These are phyloP conservation scores for Lycia hirtaria DNA, from an alignment of 2,888 invertebrate species.

Conservation along the genomic window DNA sequence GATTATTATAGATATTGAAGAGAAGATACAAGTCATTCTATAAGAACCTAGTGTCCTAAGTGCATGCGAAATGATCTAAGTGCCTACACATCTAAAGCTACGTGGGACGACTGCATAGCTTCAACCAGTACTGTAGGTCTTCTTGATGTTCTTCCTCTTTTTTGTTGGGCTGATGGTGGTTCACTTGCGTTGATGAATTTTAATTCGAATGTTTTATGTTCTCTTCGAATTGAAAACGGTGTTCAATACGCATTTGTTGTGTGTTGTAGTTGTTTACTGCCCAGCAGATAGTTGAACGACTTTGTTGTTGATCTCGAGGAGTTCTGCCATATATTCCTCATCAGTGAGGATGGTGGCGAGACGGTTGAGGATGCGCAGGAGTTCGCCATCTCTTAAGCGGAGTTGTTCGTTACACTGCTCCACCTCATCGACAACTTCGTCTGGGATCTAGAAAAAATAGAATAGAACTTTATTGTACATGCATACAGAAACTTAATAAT, in stretches of 20 bases:
- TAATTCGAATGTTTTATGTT: not conserved
- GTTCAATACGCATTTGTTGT: not conserved
- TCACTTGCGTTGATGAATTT: too few relatives aligned
- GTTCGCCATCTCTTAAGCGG: conserved; percentile 87
- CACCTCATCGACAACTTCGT: conserved; percentile 87
- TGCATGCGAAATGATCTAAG: conserved; percentile 11
- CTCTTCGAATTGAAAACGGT: not conserved
- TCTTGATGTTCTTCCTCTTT: not conserved
- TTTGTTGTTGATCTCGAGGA: conserved; percentile 90
- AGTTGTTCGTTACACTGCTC: conserved; percentile 91
- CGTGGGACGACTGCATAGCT: conserved; percentile 17
- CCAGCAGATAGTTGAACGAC: conserved; percentile 84
- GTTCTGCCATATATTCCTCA: conserved; percentile 89
- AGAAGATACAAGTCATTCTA: not conserved
- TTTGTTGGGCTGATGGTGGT: not conserved
- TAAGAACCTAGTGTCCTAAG: conserved; percentile 5
- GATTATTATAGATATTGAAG: not conserved
- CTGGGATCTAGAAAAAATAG: conserved; percentile 84
- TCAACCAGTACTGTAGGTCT: conserved; percentile 5
- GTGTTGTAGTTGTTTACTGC: conserved; percentile 45
- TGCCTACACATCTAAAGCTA: conserved; percentile 19
- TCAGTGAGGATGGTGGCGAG: conserved; percentile 90
- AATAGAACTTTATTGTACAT: too few relatives aligned
- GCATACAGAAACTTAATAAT: too few relatives aligned
- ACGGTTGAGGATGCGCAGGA: conserved; percentile 87